Evolutionary conservation across 2,113 vertebrate species (phyloP).

Genomic region (Chaetorhynchus papuensis): DNA sequence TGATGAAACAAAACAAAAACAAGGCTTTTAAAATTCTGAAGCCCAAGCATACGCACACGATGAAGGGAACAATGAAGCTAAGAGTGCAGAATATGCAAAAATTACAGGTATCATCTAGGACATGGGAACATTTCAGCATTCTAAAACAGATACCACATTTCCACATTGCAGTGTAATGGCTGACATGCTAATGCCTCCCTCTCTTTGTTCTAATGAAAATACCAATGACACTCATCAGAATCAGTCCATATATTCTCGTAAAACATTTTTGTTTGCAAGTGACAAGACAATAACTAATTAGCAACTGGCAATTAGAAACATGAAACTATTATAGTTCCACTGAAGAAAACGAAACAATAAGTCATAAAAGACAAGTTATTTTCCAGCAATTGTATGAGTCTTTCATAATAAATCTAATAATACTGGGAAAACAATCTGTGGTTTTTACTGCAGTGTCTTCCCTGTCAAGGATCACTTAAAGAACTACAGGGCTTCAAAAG

Average conservation of each 20-base stretch:
- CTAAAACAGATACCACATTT: background rate
- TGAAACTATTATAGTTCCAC: background rate
- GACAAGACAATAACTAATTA: background rate
- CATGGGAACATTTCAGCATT: background rate
- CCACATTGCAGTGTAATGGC: background rate
- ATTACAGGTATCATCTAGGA: background rate
- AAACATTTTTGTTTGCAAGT: constrained; percentile 18
- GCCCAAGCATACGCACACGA: background rate
- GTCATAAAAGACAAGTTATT: background rate
- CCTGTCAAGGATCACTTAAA: background rate
- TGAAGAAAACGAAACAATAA: background rate
- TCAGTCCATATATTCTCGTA: background rate
- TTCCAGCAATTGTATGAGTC: background rate
- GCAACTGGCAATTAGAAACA: constrained; percentile 2
- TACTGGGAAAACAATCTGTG: background rate
- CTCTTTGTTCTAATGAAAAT: background rate
- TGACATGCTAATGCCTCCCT: background rate
- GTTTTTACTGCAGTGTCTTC: background rate
- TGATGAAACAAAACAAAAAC: background rate
- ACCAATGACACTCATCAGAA: background rate
- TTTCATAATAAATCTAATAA: constrained; percentile 1
- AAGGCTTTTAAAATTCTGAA: constrained; percentile 3
- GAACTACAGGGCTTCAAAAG: background rate
- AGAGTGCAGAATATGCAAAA: background rate
- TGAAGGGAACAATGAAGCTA: background rate